Base-by-base conservation (phyloP, 1,140 invertebrate genomes). In the Uloborus diversus region DNA sequence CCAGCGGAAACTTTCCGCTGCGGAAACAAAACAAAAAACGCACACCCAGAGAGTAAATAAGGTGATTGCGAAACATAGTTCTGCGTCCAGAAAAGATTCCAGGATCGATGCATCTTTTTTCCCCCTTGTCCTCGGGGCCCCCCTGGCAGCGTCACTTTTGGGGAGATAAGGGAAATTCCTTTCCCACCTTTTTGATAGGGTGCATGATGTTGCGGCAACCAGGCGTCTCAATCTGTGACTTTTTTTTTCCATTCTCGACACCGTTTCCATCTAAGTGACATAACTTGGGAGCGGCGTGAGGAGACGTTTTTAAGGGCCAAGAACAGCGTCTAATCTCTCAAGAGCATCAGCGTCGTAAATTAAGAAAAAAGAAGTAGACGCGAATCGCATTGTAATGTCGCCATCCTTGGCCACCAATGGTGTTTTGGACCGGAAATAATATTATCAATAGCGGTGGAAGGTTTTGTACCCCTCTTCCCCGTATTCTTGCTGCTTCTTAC, bases 281-380 rank as follows among this genome's bases (percentile, higher is more conserved):
- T 56, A 70, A 56, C 32, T 25, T 33, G 47, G 49, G 27, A 70
- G 37, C 57, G 68, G 69, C 37, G 7, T 7, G 42, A 68, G 49
- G 35, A 33, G 13, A 28, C 33, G 25, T 28, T 73, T 73, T 73
- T 47, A 49, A 61, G 53, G 69, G 33, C 56, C 4, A 73, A 20
- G 35, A 57, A 70, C 68, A 70, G 27, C 17, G 49, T 70, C 69
- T 73, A 61, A 73, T 73, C 69, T 59, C 17, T 17, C 0, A 27
- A 53, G 25, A 59, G 23, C 35, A 73, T 73, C 69, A 32, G 25
- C 56, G 53, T 37, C 53, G 37, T 73, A 73, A 73, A 73, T 73
- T 73, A 73, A 56, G 49, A 20, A 53, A 20, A 53, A n/a, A n/a
- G n/a, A n/a, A n/a, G n/a, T n/a, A 14, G 1, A 14, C 13, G 11